A percentile compares a stretch with the other conserved stretches of the same genome.
phyloP scores from a whole-genome alignment of 2,113 vertebrate genomes.

The Petromus typicus region DNA sequence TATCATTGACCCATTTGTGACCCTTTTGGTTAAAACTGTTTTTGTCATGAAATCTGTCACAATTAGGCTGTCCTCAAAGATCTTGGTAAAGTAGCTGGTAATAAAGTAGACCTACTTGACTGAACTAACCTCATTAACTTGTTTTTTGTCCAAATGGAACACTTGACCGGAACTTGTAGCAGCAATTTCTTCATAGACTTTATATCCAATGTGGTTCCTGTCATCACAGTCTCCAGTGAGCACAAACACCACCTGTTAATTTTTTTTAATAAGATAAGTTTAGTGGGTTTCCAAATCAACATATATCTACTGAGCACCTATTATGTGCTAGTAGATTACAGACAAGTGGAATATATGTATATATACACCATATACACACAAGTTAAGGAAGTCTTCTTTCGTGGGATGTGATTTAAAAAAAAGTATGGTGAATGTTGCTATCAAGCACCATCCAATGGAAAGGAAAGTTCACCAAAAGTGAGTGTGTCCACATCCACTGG shows the following conservation, averaged over 20 bases:
- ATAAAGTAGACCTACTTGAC: background rate
- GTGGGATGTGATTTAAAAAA: background rate
- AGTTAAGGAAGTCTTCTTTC: background rate
- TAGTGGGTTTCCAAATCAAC: background rate
- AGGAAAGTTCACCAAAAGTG: background rate
- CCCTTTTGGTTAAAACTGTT: background rate
- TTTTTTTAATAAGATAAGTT: background rate
- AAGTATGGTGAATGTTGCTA: background rate
- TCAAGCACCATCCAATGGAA: background rate
- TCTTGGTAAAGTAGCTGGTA: background rate
- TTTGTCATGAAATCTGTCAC: background rate
- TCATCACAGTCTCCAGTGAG: constrained; percentile 99
- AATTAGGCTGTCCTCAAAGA: background rate
- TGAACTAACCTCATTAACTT: constrained; percentile 97
- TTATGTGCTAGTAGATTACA: background rate
- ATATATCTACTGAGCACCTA: background rate
- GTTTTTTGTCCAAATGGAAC: constrained; percentile 98
- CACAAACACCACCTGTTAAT: constrained; percentile 96
- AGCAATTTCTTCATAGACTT: constrained; percentile 98
- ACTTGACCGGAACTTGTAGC: constrained; percentile 99
- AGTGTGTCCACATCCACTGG: background rate
- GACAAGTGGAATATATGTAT: background rate
- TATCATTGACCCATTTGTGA: background rate
- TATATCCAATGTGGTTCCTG: constrained; percentile 95
- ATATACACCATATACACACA: background rate